Base-by-base conservation (phyloP, 2,888 invertebrate species). In the Patella ulyssiponensis region DNA sequence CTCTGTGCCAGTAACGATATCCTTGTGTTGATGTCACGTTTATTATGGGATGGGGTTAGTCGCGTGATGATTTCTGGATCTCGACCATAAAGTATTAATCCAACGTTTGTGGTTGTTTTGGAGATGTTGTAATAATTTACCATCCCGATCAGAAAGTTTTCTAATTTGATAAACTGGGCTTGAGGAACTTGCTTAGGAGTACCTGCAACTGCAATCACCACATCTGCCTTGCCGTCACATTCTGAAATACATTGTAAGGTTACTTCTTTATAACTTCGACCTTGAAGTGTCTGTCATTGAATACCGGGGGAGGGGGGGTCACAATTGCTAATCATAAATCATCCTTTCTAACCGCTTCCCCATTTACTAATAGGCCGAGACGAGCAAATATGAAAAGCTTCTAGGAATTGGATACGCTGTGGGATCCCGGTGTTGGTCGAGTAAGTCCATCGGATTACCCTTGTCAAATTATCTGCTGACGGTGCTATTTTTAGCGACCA, bases 191-290 rank as follows among this genome's bases (percentile, higher is more conserved):
- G 64, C 7, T 3, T 64, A 23, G 12, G 64, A 64, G 64, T 1
- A 23, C 20, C 64, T 64, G 64, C 20, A 23, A 64, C 23, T 23
- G 64, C 64, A 23, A 64, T 20, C 23, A 64, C 64, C 20, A 64
- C 64, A 64, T 64, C 64, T 64, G 64, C 64, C 14, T 64, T 23
- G 64, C 64, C 64, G 23, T 23, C 23, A 64, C 64, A 64, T 23
- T 64, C 64, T 64, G 64, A 23, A 64, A 64, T 23, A 23, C 20
- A 44, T 44, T 5, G 9, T 44, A 7, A 9, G 44, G 44, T 44
- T 7, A 44, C 4, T 27, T 27, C 27, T 27, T 27, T 27, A 27
- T 27, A 27, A 27, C 27, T 27, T 27, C 27, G 27, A 27, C 27
- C 27, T 3, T 27, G 27, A 27, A 27, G 27, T 3, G 27, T 27